Percentiles rank a stretch among this genome's conserved stretches.
Evolutionary conservation across 2,113 vertebrate species (phyloP).

Genomic region (Craseonycteris thonglongyai): DNA sequence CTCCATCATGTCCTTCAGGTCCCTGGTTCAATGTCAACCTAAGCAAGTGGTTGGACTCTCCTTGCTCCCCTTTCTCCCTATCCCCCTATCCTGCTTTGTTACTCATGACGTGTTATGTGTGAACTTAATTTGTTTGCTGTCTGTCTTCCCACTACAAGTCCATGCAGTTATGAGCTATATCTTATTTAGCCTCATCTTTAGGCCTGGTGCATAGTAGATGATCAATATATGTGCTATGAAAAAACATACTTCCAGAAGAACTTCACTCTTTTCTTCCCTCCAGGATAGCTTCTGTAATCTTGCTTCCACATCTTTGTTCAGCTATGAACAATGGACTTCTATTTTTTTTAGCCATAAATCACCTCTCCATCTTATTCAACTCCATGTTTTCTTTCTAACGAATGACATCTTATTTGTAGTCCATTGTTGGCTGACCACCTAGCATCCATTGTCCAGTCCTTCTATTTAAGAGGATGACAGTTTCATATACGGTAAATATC

Average conservation of each 20-base stretch:
- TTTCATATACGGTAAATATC: not conserved
- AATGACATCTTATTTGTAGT: not conserved
- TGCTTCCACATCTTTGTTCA: not conserved
- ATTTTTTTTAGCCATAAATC: not conserved
- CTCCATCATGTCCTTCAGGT: not conserved
- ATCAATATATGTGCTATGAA: not conserved
- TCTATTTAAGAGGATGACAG: not conserved
- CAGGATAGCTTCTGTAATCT: not conserved
- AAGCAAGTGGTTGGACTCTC: not conserved
- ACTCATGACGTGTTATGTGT: not conserved
- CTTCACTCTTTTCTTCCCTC: not conserved
- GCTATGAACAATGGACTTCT: not conserved
- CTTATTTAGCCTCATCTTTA: not conserved
- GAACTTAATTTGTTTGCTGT: not conserved
- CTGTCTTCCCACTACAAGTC: not conserved
- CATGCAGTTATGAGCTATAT: not conserved
- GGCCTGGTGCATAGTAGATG: not conserved
- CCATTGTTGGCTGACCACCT: not conserved
- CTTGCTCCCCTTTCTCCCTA: not conserved
- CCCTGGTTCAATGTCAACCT: not conserved
- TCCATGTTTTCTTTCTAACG: not conserved
- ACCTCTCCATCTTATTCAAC: not conserved
- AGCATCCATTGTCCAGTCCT: not conserved
- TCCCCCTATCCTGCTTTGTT: not conserved
- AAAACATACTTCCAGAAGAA: not conserved